Conservation (phyloP, 1,140 invertebrate species). For the Microplitis demolitor region DNA sequence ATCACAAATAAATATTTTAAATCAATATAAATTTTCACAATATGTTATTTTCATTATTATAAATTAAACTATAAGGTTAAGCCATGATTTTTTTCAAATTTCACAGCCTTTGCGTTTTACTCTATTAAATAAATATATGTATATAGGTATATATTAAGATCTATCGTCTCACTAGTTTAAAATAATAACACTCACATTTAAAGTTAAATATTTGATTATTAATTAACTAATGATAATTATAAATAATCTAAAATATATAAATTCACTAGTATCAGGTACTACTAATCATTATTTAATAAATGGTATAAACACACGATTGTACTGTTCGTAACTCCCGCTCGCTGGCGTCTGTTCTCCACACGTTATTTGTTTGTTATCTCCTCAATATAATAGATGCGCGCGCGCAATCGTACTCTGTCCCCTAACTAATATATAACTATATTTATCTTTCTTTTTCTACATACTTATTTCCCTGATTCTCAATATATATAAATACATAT, state of each 20-base stretch:
- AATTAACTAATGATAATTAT: background rate
- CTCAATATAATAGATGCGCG: background rate
- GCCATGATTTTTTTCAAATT: too few relatives aligned
- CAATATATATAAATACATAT: background rate
- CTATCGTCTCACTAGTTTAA: background rate
- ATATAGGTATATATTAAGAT: too few relatives aligned
- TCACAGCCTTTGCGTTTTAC: too few relatives aligned
- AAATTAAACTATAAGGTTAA: too few relatives aligned
- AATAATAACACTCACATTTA: background rate
- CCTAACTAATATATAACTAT: background rate
- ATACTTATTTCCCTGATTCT: background rate
- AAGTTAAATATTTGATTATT: background rate
- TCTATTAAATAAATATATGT: too few relatives aligned
- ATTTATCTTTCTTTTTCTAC: background rate
- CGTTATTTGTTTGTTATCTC: background rate
- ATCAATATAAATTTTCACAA: background rate
- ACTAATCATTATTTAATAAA: background rate
- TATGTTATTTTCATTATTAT: too few relatives aligned
- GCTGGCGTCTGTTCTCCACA: background rate
- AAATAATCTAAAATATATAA: background rate
- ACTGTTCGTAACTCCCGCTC: conserved; percentile 3
- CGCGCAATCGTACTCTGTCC: conserved; percentile 2
- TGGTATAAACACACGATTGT: background rate
- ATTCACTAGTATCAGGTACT: background rate
- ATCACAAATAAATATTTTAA: background rate